Conservation (phyloP, 1,140 invertebrate species). For the Listronotus oregonensis region DNA sequence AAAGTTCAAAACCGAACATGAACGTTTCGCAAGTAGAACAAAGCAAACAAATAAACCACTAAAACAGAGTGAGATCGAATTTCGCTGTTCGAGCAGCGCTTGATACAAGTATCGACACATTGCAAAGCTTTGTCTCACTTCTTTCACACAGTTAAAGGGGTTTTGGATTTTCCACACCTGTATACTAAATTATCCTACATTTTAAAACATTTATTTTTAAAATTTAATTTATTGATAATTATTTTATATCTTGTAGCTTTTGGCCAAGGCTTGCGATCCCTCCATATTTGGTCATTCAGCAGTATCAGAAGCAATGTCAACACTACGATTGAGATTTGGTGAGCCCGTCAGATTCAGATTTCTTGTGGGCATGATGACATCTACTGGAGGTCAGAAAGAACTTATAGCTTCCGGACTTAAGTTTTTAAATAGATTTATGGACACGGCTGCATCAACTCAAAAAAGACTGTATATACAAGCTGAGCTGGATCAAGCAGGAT, state of each 20-base stretch:
- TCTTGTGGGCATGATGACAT: slow-evolving; percentile 81
- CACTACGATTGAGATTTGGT: slow-evolving; percentile 83
- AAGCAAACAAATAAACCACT: too few relatives aligned
- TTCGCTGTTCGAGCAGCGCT: too few relatives aligned
- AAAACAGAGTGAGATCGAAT: too few relatives aligned
- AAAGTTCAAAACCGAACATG: too few relatives aligned
- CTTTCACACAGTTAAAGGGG: too few relatives aligned
- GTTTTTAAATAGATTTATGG: slow-evolving; percentile 83
- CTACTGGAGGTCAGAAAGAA: slow-evolving; percentile 69
- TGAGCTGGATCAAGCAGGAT: slow-evolving; percentile 82
- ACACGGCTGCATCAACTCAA: slow-evolving; percentile 73
- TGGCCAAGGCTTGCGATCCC: slow-evolving; percentile 76
- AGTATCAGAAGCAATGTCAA: slow-evolving; percentile 89
- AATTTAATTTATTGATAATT: too few relatives aligned
- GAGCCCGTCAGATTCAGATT: slow-evolving; percentile 91
- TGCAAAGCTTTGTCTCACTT: too few relatives aligned
- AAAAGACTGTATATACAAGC: slow-evolving; percentile 90
- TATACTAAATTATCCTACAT: too few relatives aligned
- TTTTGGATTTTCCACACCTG: too few relatives aligned
- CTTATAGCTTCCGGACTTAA: slow-evolving; percentile 81
- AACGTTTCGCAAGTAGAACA: too few relatives aligned
- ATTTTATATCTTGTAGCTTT: slow-evolving; percentile 63
- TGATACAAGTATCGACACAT: too few relatives aligned
- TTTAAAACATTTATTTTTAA: too few relatives aligned
- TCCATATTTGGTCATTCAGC: slow-evolving; percentile 73